These are phyloP conservation scores for Fratercula arctica DNA, from an alignment of 2,797 vertebrate genomes.

Conservation along the genomic window DNA sequence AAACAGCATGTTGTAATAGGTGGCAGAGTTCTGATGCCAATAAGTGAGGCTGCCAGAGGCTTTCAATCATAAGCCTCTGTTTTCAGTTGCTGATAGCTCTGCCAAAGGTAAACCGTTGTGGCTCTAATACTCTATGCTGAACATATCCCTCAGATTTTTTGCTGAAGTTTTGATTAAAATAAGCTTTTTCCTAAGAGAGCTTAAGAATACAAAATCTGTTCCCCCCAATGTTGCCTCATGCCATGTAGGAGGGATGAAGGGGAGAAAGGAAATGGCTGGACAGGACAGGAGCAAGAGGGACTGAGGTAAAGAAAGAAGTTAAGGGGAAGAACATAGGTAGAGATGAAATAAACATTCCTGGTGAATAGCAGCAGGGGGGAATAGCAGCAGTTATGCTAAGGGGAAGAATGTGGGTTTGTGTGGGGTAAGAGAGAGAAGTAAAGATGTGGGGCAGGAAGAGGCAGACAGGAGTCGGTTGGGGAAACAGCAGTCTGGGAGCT, in stretches of 20 bases:
- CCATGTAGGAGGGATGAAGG: background rate
- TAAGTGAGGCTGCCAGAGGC: conserved; percentile 6
- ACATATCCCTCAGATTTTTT: background rate
- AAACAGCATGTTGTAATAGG: conserved; percentile 20
- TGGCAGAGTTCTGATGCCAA: conserved; percentile 7
- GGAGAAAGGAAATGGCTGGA: background rate
- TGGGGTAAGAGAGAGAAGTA: background rate
- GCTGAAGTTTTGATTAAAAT: background rate
- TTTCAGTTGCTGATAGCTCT: conserved; percentile 1
- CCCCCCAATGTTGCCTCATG: fast-evolving
- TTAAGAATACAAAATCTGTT: background rate
- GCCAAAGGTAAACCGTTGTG: background rate
- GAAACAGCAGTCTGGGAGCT: background rate
- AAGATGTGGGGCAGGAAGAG: background rate
- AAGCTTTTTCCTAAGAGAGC: background rate
- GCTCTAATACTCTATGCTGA: background rate
- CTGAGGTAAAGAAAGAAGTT: background rate
- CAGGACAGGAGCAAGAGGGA: background rate
- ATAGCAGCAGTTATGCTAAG: background rate
- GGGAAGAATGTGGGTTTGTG: fast-evolving
- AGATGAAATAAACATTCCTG: background rate
- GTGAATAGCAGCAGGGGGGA: background rate
- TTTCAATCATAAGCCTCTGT: conserved; percentile 26
- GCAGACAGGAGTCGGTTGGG: background rate
- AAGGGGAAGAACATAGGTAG: background rate